Conservation (phyloP, 2,888 invertebrate genomes). For the Barypeithes pellucidus region DNA sequence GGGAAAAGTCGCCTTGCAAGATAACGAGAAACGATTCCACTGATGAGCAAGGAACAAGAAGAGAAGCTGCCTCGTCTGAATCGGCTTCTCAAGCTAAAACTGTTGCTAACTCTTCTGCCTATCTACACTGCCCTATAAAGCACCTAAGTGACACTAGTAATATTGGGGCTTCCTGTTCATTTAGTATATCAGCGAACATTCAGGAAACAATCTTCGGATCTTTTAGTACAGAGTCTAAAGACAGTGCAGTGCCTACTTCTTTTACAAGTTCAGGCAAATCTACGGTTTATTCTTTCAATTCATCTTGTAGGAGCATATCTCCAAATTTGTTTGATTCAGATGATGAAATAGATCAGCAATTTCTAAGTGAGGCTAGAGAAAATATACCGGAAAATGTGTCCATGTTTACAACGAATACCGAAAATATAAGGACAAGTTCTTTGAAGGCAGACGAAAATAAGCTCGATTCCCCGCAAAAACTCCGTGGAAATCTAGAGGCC, state of each 20-base stretch:
- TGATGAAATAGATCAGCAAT: conserved; percentile 55
- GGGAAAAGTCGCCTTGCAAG: conserved; percentile 74
- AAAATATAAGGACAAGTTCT: background rate
- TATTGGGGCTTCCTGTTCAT: background rate
- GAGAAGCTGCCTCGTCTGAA: background rate
- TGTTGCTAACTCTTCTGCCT: background rate
- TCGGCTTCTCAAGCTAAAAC: background rate
- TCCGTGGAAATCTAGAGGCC: background rate
- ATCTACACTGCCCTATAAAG: background rate
- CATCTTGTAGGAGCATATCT: conserved; percentile 55
- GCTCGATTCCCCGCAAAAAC: background rate
- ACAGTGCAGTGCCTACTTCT: conserved; percentile 10
- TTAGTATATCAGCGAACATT: background rate
- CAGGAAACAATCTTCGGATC: background rate
- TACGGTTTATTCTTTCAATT: conserved; percentile 3
- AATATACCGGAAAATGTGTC: background rate
- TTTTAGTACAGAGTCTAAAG: conserved; percentile 9
- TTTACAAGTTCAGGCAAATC: background rate
- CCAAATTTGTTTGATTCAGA: conserved; percentile 66
- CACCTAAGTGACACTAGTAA: background rate
- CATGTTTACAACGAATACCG: background rate
- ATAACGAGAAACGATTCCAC: background rate
- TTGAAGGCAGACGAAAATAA: background rate
- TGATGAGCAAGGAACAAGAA: background rate
- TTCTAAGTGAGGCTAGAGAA: background rate